These are phyloP conservation scores for Idaea aversata DNA, from an alignment of 2,888 invertebrate species.

Conservation along the genomic window DNA sequence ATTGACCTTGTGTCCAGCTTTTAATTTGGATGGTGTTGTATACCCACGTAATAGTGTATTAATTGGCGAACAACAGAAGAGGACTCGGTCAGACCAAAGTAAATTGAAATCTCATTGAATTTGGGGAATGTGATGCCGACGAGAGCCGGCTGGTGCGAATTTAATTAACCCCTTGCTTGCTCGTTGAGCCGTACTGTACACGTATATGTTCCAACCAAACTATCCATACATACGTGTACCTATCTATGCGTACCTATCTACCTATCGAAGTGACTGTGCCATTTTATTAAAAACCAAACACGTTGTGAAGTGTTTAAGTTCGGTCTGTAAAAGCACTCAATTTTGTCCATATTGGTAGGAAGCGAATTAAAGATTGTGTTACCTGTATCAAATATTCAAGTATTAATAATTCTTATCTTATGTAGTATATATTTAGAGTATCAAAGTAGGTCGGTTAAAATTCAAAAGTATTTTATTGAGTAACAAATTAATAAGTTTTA, in stretches of 20 bases:
- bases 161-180: constrained; percentile 78
- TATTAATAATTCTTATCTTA: not conserved
- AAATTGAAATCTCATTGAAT: constrained; percentile 80
- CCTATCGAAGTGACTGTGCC: constrained; percentile 11
- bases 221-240: constrained; percentile 28
- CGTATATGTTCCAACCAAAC: constrained; percentile 38
- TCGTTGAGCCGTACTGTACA: constrained; percentile 57
- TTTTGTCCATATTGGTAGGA: not conserved
- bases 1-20: constrained; percentile 33
- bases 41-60: constrained; percentile 45
- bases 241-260: constrained; percentile 3
- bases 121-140: constrained; percentile 73
- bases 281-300: constrained; percentile 7
- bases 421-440: not conserved
- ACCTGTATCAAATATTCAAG: not conserved
- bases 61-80: constrained; percentile 56
- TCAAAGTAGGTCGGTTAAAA: not conserved
- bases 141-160: constrained; percentile 76
- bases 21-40: constrained; percentile 36
- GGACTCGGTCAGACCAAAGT: constrained; percentile 66
- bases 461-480: not conserved
- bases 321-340: not conserved
- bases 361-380: not conserved
- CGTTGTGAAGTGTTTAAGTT: not conserved
- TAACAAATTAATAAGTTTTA: not conserved